Percentiles rank a stretch among this genome's conserved stretches.
These are phyloP conservation scores for Caenorhabditis uteleia DNA, from an alignment of 2,888 invertebrate genomes.

Conservation along the genomic window DNA sequence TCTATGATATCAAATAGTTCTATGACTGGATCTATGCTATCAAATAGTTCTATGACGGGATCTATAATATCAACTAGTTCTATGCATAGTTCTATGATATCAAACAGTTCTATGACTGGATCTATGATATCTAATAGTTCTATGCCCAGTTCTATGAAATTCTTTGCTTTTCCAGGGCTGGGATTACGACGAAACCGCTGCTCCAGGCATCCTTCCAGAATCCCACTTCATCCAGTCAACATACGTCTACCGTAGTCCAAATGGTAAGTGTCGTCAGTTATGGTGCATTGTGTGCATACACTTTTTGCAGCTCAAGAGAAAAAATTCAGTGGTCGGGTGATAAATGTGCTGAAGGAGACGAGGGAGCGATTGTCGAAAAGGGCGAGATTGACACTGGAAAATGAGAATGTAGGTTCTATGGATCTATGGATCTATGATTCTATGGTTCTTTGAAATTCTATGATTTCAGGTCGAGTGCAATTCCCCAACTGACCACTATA, in stretches of 20 bases:
- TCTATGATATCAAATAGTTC: too few species aligned
- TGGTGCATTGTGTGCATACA: background rate
- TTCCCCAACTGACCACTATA: slow-evolving; percentile 36
- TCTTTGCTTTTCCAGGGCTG: slow-evolving; percentile 27
- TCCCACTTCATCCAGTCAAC: slow-evolving; percentile 62
- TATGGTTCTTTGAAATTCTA: background rate
- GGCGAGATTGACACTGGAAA: slow-evolving; percentile 59
- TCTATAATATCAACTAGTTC: background rate
- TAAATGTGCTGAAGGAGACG: slow-evolving; percentile 29
- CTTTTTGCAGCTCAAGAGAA: slow-evolving; percentile 40
- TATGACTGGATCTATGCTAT: too few species aligned
- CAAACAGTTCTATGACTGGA: background rate
- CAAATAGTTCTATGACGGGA: too few species aligned
- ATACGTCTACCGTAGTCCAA: slow-evolving; percentile 48
- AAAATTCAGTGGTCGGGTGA: slow-evolving; percentile 26
- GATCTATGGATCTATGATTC: background rate
- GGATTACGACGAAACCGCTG: slow-evolving; percentile 49
- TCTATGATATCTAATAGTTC: too few species aligned
- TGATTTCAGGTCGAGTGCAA: slow-evolving; percentile 44
- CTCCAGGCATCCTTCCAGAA: slow-evolving; percentile 50
- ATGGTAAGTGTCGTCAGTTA: slow-evolving; percentile 31
- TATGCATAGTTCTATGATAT: background rate
- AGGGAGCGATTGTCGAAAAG: slow-evolving; percentile 42
- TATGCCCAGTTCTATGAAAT: background rate
- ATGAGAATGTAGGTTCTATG: slow-evolving; percentile 54